A percentile compares a stretch with the other conserved stretches of the same genome.
These are phyloP conservation scores for Eulemur mongoz DNA, from an alignment of 2,797 vertebrate genomes.

Conservation along the genomic window DNA sequence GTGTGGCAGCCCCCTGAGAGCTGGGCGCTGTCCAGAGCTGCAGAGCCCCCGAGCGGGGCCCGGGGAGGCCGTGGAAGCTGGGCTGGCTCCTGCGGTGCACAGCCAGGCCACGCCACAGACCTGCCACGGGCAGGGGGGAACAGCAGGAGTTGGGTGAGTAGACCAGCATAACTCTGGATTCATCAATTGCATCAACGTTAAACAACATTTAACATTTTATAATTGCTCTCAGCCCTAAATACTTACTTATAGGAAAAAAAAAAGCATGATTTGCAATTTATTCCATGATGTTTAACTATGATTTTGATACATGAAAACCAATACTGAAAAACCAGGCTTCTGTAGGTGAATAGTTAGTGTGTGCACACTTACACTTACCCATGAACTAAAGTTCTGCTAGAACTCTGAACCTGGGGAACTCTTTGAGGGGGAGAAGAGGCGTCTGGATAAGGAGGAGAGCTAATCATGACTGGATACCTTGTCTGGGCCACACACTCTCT, in stretches of 20 bases:
- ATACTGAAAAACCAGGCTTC: background rate
- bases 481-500: background rate
- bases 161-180: accelerated
- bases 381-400: background rate
- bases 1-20: background rate
- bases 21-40: background rate
- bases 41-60: background rate
- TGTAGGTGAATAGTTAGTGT: background rate
- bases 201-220: background rate
- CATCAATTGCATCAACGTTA: background rate
- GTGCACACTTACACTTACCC: background rate
- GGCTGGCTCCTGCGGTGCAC: no score
- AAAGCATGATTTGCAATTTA: background rate
- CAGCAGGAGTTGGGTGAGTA: no score
- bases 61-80: no score
- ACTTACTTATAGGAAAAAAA: background rate
- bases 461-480: no score
- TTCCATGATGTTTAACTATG: background rate
- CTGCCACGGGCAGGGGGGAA: background rate
- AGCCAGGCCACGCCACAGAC: background rate
- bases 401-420: background rate
- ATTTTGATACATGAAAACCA: background rate
- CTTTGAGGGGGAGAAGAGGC: background rate
- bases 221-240: background rate
- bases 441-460: background rate